phyloP scores from a whole-genome alignment of 1,140 invertebrate species.

The Drosophila albomicans region DNA sequence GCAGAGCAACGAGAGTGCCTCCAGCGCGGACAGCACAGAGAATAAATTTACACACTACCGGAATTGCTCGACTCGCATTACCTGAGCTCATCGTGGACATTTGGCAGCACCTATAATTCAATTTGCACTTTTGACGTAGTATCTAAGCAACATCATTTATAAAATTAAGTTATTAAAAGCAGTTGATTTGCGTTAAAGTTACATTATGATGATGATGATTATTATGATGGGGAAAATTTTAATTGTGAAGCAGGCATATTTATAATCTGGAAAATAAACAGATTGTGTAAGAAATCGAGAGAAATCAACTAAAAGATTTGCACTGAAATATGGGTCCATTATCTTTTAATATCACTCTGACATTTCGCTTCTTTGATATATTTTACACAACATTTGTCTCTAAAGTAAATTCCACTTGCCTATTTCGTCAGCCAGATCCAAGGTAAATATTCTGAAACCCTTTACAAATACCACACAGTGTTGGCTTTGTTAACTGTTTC shows the following conservation, averaged over 20 bases:
- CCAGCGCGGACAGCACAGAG: slow-evolving; percentile 47
- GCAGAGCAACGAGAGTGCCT: slow-evolving; percentile 57
- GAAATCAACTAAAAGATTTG: no score
- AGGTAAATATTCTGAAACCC: neutral
- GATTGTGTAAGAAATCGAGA: no score
- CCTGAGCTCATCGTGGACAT: slow-evolving; percentile 32
- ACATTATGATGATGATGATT: no score
- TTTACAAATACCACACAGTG: neutral
- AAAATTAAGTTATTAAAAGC: slow-evolving; percentile 13
- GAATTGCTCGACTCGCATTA: slow-evolving; percentile 79
- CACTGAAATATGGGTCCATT: no score
- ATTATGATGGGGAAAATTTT: no score
- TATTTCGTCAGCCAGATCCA: neutral
- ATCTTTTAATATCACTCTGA: no score
- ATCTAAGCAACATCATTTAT: neutral
- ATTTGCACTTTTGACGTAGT: slow-evolving; percentile 7
- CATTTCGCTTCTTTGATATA: no score
- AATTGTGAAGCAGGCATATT: no score
- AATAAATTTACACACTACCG: slow-evolving; percentile 72
- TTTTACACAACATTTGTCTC: no score
- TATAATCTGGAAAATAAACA: no score
- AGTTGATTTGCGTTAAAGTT: neutral
- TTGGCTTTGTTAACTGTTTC: neutral
- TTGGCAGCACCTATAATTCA: neutral
- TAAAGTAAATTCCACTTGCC: no score